A percentile compares a stretch with the other conserved stretches of the same genome.
These are phyloP conservation scores for Psittacara wagleri DNA, from an alignment of 2,113 vertebrate species.

Conservation along the genomic window DNA sequence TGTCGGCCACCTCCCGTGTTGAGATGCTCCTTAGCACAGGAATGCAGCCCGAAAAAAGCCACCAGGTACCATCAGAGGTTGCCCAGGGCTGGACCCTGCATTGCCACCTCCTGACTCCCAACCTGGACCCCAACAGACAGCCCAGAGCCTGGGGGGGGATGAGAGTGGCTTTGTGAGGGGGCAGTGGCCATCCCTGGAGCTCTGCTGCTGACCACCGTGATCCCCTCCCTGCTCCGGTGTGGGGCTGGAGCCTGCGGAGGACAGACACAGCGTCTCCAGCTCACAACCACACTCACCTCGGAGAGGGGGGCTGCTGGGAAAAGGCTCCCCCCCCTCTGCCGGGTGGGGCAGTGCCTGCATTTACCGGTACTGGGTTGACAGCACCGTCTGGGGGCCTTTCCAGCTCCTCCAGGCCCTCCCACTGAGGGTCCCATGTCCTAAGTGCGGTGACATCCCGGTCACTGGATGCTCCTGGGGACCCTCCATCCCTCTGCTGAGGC, in stretches of 20 bases:
- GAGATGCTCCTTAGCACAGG: rapidly evolving
- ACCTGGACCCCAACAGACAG: rapidly evolving
- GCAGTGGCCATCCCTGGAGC: rapidly evolving
- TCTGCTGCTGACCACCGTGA: not conserved
- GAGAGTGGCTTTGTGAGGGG: not conserved
- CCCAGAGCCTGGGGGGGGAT: not conserved
- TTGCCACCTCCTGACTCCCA: not conserved
- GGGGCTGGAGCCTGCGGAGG: slow-evolving; percentile 11
- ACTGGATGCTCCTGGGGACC: not conserved
- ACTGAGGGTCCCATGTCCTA: rapidly evolving
- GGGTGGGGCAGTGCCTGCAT: not conserved
- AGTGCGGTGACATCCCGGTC: rapidly evolving
- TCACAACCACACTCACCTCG: slow-evolving; percentile 5
- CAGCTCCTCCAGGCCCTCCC: not conserved
- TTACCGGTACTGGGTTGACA: not conserved
- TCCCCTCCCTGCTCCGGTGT: not conserved
- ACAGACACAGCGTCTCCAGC: slow-evolving; percentile 47
- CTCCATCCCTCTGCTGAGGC: rapidly evolving
- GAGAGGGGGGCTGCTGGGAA: slow-evolving; percentile 45
- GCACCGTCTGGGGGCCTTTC: not conserved
- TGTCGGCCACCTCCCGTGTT: rapidly evolving
- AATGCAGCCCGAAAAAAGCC: not conserved
- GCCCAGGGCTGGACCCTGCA: not conserved
- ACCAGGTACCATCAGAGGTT: not conserved
- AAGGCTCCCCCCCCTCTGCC: not conserved